phyloP scores from a whole-genome alignment of 2,888 invertebrate species.

The Pachydiplax longipennis region DNA sequence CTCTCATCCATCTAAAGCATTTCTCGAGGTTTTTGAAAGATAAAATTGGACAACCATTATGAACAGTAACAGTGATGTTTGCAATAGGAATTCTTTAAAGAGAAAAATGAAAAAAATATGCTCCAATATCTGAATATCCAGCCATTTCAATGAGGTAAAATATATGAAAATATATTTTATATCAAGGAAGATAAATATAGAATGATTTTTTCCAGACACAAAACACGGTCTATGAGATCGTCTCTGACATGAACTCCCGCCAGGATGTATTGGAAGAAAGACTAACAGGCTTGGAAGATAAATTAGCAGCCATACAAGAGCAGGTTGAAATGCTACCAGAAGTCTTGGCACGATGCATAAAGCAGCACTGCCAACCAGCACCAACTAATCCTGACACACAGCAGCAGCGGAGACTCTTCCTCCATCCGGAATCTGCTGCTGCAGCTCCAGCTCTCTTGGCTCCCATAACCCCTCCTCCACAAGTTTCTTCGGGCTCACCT shows the following conservation, averaged over 20 bases:
- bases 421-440: constrained; percentile 88
- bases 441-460: constrained; percentile 53
- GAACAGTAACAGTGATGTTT: no score
- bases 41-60: no score
- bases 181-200: no score
- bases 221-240: constrained; percentile 97
- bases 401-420: constrained; percentile 83
- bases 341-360: constrained; percentile 76
- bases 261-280: constrained; percentile 94
- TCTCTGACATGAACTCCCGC: constrained; percentile 94
- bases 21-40: no score
- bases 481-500: constrained; percentile 62
- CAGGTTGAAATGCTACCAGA: constrained; percentile 87
- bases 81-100: no score
- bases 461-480: constrained; percentile 58
- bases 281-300: constrained; percentile 91
- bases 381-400: constrained; percentile 75
- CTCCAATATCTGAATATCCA: no score
- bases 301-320: constrained; percentile 84
- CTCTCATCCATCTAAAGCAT: no score
- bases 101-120: no score
- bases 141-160: no score
- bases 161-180: no score
- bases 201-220: constrained; percentile 78
- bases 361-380: constrained; percentile 60